These are phyloP conservation scores for Zygothrica quintamaculata DNA, from an alignment of 2,888 invertebrate species.

Conservation along the genomic window DNA sequence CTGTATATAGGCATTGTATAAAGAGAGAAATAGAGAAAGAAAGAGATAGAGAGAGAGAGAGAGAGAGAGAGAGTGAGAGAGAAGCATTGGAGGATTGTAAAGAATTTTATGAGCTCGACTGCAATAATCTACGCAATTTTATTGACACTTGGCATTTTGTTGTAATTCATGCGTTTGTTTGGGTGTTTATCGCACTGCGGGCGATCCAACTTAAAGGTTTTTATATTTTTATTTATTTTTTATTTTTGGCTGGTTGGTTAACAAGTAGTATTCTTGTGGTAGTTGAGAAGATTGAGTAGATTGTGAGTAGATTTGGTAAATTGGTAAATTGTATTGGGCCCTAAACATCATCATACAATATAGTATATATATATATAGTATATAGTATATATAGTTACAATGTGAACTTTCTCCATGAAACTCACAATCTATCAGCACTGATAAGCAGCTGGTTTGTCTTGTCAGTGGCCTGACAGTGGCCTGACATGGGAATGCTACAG, in stretches of 20 bases:
- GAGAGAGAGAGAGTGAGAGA: constrained; percentile 11
- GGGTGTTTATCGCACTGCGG: constrained; percentile 55
- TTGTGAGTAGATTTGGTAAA: not conserved
- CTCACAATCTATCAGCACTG: constrained; percentile 54
- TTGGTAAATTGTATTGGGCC: constrained; percentile 28
- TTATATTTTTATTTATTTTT: no score
- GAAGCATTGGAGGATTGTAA: constrained; percentile 56
- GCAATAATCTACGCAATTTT: constrained; percentile 81
- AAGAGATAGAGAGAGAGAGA: not conserved
- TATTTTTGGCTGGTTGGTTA: no score
- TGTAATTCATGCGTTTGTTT: constrained; percentile 57
- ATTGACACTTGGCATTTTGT: constrained; percentile 73
- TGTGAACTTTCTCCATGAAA: constrained; percentile 52
- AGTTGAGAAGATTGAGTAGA: not conserved
- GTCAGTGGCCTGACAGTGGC: constrained; percentile 17
- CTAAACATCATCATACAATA: no score
- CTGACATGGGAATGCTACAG: constrained; percentile 66
- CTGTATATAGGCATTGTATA: no score
- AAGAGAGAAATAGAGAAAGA: constrained; percentile 8
- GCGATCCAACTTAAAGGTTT: constrained; percentile 32
- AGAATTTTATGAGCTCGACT: constrained; percentile 79
- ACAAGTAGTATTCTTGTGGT: no score
- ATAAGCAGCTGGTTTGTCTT: constrained; percentile 49
- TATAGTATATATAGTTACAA: no score
- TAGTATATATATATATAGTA: no score